phyloP scores from a whole-genome alignment of 1,140 invertebrate genomes.

The Drosophila insularis region DNA sequence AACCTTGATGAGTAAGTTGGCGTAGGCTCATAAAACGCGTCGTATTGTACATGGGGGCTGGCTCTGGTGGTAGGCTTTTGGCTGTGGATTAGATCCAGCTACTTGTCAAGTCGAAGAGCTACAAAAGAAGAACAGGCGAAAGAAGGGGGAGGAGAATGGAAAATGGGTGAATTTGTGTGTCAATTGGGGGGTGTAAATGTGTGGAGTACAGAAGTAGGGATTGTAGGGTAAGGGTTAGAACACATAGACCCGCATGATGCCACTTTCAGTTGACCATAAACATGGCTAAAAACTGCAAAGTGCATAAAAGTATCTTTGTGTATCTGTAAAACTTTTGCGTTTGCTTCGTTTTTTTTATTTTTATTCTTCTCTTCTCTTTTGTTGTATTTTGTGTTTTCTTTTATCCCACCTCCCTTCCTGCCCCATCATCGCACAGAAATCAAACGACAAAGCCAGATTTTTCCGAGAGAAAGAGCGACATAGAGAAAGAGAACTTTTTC shows the following conservation, averaged over 20 bases:
- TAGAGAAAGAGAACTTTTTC: slow-evolving; percentile 43
- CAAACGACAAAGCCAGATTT: slow-evolving; percentile 60
- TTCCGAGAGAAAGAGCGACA: slow-evolving; percentile 1
- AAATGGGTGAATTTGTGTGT: slow-evolving; percentile 30
- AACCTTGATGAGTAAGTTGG: slow-evolving; percentile 55
- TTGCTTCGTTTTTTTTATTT: not conserved
- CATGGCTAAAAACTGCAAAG: slow-evolving; percentile 36
- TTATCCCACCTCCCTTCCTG: too few relatives aligned
- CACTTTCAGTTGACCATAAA: slow-evolving; percentile 34
- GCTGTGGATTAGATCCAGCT: slow-evolving; percentile 36
- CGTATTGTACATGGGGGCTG: slow-evolving; percentile 26
- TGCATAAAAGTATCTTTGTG: slow-evolving; percentile 44
- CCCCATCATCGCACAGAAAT: not conserved
- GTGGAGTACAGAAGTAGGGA: slow-evolving; percentile 12
- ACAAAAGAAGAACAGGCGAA: not conserved
- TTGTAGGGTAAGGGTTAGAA: not conserved
- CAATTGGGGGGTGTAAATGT: not conserved
- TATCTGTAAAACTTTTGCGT: slow-evolving; percentile 36
- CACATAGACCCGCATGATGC: slow-evolving; percentile 19
- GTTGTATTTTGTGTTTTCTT: too few relatives aligned
- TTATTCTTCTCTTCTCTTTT: too few relatives aligned
- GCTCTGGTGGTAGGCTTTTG: slow-evolving; percentile 29
- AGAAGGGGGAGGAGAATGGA: not conserved
- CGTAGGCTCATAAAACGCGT: slow-evolving; percentile 62
- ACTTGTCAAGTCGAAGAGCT: slow-evolving; percentile 37